Evolutionary conservation across 2,888 invertebrate genomes (phyloP).

Genomic region (Drosophila neotestacea): DNA sequence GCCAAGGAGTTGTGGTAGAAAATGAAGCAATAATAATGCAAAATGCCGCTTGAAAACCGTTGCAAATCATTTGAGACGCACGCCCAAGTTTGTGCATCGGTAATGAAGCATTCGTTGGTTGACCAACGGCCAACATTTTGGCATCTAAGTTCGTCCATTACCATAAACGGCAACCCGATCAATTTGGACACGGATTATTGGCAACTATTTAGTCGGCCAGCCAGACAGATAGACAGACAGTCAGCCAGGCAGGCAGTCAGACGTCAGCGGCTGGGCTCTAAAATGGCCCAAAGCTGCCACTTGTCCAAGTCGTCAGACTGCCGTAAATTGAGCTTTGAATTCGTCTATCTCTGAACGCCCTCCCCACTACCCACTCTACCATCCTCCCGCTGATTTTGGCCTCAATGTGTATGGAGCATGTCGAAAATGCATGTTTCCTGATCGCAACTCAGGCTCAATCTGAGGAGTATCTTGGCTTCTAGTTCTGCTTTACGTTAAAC

Average conservation of each 20-base stretch:
- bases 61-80: conserved; percentile 66
- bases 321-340: conserved; percentile 70
- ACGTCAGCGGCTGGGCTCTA: conserved; percentile 43
- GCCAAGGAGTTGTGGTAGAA: conserved; percentile 32
- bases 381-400: conserved; percentile 52
- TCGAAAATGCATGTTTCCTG: conserved; percentile 74
- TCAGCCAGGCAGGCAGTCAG: conserved; percentile 17
- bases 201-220: conserved; percentile 69
- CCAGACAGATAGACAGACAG: conserved; percentile 14
- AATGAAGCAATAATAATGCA: conserved; percentile 79
- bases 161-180: conserved; percentile 82
- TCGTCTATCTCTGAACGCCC: conserved; percentile 25
- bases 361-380: neutral
- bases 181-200: conserved; percentile 82
- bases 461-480: conserved; percentile 45
- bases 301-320: conserved; percentile 65
- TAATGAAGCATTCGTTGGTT: conserved; percentile 63
- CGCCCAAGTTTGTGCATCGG: conserved; percentile 74
- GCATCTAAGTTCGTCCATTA: conserved; percentile 81
- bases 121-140: conserved; percentile 62
- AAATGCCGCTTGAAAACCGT: conserved; percentile 61
- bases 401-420: conserved; percentile 72
- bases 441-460: conserved; percentile 53
- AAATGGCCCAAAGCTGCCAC: conserved; percentile 71
- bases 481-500: conserved; percentile 69